Base-by-base conservation (phyloP, 2,888 invertebrate genomes). In the Zygaena filipendulae region DNA sequence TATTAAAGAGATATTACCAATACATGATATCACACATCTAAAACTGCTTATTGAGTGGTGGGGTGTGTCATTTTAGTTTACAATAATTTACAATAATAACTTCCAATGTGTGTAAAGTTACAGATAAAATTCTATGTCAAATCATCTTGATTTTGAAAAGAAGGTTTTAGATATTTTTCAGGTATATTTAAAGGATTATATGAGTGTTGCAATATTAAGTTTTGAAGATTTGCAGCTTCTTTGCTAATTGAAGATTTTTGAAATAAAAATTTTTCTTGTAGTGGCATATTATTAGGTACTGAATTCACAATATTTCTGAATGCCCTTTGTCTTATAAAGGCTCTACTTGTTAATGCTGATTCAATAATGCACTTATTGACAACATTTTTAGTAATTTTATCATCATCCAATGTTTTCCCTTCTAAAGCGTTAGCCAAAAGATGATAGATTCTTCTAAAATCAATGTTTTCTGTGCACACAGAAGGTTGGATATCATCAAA, bases 391-490 rank as follows among this genome's bases (percentile, higher is more conserved):
- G 45, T 35, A 2, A 40, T 26, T 13, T 42, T 44, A 30, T 71
- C 55, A 5, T 54, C 40, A 2, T 38, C 32, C 4, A 72, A 27
- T 6, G 56, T 30, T 47, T 71, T 72, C 0, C 77, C 79, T 38
- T 71, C 70, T 42, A 77, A 47, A 3, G 74, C 67, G 43, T 70
- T 63, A 0, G 74, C 74, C 21, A 80, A 35, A 26, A 53, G 47
- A 25, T 59, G 51, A 35, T 80, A 79, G 7, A 71, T 36, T 9
- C 50, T 49, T 30, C 44, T 54, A 19, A 80, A 68, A 40, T 79
- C 60, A 29, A 72, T 43, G 19, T 53, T 47, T 1, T 54, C 53
- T 7, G 62, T 59, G 3, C 32, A 34, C 2, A 36, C 24, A 2
- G 59, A 25, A 3, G 46, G 3, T 0, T 74, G 70, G 13, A 66